Evolutionary conservation across 2,113 vertebrate genomes (phyloP).

Genomic region (Psophia crepitans): DNA sequence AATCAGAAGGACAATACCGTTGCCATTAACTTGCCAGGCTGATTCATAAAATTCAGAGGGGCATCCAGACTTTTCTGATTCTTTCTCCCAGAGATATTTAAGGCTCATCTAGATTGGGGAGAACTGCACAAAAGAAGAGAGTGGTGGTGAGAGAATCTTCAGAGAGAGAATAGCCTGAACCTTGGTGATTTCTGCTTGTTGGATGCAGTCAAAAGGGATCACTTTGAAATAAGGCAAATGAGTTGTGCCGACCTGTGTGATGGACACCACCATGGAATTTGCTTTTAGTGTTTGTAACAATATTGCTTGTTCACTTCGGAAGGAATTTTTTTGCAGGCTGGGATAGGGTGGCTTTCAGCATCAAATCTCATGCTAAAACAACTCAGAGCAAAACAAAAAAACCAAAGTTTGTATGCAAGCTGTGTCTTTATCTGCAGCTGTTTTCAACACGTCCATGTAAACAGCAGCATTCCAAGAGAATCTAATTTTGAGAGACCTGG

Average conservation of each 20-base stretch:
- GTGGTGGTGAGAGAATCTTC: background rate
- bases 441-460: accelerated
- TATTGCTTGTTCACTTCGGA: background rate
- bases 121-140: background rate
- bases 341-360: background rate
- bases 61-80: background rate
- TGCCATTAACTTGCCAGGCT: background rate
- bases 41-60: background rate
- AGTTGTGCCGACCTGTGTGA: accelerated
- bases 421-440: background rate
- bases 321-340: background rate
- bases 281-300: background rate
- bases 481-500: background rate
- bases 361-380: background rate
- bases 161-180: background rate
- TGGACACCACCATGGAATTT: background rate
- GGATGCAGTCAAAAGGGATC: background rate
- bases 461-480: background rate
- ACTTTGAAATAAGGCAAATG: background rate
- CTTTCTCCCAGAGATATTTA: background rate
- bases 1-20: background rate
- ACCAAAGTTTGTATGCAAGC: background rate
- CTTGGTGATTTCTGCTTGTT: background rate
- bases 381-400: background rate
- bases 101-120: background rate